phyloP scores from a whole-genome alignment of 2,888 invertebrate species.

The Eupithecia exiguata region DNA sequence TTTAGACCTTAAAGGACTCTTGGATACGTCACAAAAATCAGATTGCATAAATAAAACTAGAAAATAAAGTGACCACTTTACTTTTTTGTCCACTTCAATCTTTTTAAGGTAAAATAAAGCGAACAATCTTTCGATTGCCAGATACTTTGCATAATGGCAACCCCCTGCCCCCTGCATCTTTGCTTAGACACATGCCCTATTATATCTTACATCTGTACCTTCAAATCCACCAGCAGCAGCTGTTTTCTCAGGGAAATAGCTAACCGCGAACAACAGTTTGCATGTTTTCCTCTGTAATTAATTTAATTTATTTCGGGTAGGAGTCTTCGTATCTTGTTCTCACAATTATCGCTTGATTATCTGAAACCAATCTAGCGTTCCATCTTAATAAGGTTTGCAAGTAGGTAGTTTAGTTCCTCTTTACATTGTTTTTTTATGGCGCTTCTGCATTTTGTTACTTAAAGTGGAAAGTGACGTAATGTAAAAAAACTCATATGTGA shows the following conservation, averaged over 20 bases:
- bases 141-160: too few species aligned
- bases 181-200: background rate
- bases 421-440: background rate
- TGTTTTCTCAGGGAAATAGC: constrained; percentile 55
- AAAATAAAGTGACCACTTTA: too few species aligned
- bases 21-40: too few species aligned
- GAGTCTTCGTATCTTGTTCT: constrained; percentile 26
- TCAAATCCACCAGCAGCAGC: constrained; percentile 8
- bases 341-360: constrained; percentile 25
- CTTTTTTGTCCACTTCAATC: too few species aligned
- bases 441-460: background rate
- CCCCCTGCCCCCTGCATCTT: too few species aligned
- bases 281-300: constrained; percentile 36
- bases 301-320: constrained; percentile 26
- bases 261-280: constrained; percentile 10
- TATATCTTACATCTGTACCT: constrained; percentile 2
- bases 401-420: constrained; percentile 18
- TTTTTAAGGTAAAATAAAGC: too few species aligned
- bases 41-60: too few species aligned
- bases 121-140: too few species aligned
- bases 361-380: constrained; percentile 20
- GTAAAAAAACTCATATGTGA: too few species aligned
- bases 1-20: too few species aligned
- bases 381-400: constrained; percentile 18
- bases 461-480: too few species aligned